Base-by-base conservation (phyloP, 2,113 vertebrate genomes). In the Cephalopterus ornatus region DNA sequence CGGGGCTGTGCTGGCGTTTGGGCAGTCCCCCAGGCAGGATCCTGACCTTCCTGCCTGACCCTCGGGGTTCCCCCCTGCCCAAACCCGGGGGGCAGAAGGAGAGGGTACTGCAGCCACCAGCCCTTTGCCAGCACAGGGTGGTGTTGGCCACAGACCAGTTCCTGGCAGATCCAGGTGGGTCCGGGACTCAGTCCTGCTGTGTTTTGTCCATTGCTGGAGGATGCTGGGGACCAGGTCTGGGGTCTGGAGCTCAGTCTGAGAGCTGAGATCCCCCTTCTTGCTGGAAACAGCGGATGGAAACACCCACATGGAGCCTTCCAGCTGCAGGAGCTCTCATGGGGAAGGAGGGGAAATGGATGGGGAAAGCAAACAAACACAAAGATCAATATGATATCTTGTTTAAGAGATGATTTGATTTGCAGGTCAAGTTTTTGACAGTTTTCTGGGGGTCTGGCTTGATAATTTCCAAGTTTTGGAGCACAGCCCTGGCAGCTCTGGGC, bases 31-130 rank as follows among this genome's bases (percentile, higher is more conserved):
- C 12, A 32, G 50, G 37, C 33, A 58, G 46, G 5, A 52, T 76
- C 17, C 58, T 11, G 13, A 46, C 20, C 5, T 42, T 37, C 12
- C 66, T 49, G 16, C 35, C 26, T 32, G 58, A 18, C 71, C 27
- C 52, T 41, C 0, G 8, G 71, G 28, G 28, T 1, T 44, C 18
- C 27, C 22, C 37, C 23, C 59, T 84, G 65, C 44, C 41, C 2
- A 0, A 22, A 10, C 5, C 21, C 0, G 4, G 37, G 33, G n/a
- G 20, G 22, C 49, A 66, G 27, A 32, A 2, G 61, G 24, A 33
- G 41, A 11, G 0, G 9, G 52, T 1, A 2, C 16, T 2, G 0
- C 14, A 35, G 84, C 50, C 50, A 5, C 5, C 5, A 3, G 58
- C 23, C 53, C 62, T n/a, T 13, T 53, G 13, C 70, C 3, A 4